Conservation (phyloP, 2,888 invertebrate genomes). For the Drosophila subsilvestris region DNA sequence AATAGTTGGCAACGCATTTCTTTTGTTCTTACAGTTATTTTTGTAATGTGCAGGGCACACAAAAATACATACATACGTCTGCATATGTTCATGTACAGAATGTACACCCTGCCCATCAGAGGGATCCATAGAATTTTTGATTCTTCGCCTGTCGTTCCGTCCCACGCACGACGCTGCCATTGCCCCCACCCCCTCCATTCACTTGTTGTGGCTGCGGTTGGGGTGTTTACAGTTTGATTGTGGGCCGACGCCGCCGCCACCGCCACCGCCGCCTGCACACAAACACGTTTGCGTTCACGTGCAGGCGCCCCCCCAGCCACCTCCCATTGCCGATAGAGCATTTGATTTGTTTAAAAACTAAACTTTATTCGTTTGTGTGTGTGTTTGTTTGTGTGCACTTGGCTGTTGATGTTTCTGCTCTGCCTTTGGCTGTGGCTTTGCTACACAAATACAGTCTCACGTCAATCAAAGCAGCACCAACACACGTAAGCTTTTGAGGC, state of each 20-base stretch:
- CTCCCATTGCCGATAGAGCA: constrained; percentile 41
- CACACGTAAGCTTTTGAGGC: neutral
- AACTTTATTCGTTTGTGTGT: constrained; percentile 26
- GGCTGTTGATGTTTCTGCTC: constrained; percentile 15
- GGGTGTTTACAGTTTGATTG: constrained; percentile 61
- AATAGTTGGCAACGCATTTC: constrained; percentile 53
- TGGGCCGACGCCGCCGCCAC: constrained; percentile 19
- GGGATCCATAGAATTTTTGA: constrained; percentile 29
- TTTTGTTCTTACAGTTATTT: constrained; percentile 7
- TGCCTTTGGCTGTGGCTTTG: constrained; percentile 29
- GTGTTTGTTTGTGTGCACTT: constrained; percentile 40
- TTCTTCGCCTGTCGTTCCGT: constrained; percentile 3
- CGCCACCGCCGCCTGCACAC: constrained; percentile 24
- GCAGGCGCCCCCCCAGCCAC: constrained; percentile 37
- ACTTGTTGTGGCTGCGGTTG: constrained; percentile 58
- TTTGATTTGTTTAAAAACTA: constrained; percentile 70
- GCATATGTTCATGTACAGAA: neutral
- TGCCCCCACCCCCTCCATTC: constrained; percentile 28
- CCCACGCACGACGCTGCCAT: constrained; percentile 22
- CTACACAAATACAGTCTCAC: constrained; percentile 7
- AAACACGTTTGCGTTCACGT: constrained; percentile 52
- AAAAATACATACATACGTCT: neutral
- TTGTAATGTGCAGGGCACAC: constrained; percentile 4
- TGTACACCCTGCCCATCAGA: neutral
- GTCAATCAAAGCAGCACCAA: constrained; percentile 6